Evolutionary conservation across 2,797 vertebrate genomes (phyloP).

Genomic region (Anas acuta): DNA sequence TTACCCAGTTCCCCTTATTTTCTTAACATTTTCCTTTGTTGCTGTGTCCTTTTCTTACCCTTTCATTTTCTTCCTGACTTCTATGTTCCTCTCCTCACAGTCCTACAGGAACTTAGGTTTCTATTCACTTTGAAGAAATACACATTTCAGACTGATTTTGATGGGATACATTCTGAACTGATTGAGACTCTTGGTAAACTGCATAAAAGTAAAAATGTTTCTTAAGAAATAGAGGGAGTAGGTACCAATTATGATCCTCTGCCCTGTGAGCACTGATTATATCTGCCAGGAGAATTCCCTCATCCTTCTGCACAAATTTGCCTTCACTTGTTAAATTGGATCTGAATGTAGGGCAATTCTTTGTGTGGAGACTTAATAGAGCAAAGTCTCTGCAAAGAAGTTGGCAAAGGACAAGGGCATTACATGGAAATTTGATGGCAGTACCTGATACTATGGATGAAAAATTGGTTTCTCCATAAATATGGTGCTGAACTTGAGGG

Average conservation of each 20-base stretch:
- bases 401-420: background rate
- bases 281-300: background rate
- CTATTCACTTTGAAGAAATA: slow-evolving; percentile 22
- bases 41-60: background rate
- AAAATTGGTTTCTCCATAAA: slow-evolving; percentile 25
- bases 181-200: background rate
- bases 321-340: background rate
- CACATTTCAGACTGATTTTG: background rate
- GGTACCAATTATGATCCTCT: background rate
- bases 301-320: background rate
- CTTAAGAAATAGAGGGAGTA: background rate
- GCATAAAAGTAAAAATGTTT: background rate
- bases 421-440: background rate
- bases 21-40: slow-evolving; percentile 6
- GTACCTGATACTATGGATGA: background rate
- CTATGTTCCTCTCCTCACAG: background rate
- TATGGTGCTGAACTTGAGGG: background rate
- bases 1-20: background rate
- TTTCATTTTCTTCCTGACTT: background rate
- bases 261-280: background rate
- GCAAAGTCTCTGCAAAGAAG: background rate
- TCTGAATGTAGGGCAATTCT: background rate
- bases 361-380: background rate
- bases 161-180: background rate
- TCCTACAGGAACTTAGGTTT: background rate